Conservation (phyloP, 2,113 vertebrate genomes). For the Rhabdomys dilectus region DNA sequence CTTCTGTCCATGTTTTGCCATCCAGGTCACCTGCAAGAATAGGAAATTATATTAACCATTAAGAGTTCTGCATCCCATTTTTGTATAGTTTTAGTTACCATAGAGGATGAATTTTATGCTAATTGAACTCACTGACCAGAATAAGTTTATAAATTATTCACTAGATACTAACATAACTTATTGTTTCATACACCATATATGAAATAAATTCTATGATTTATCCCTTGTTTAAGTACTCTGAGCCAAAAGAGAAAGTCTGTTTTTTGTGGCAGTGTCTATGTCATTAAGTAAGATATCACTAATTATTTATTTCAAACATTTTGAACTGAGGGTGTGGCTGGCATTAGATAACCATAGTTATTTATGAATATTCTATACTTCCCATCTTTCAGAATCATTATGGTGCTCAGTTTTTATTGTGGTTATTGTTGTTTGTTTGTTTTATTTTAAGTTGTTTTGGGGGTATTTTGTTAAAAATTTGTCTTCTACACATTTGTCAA, state of each 20-base stretch:
- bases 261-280: not conserved
- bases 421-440: too few species aligned
- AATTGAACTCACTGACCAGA: not conserved
- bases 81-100: not conserved
- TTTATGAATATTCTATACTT: not conserved
- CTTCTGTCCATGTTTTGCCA: not conserved
- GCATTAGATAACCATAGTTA: not conserved
- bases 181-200: not conserved
- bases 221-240: not conserved
- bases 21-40: not conserved
- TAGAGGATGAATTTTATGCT: not conserved
- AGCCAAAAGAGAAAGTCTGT: not conserved
- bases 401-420: not conserved
- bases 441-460: too few species aligned
- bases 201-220: not conserved
- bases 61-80: not conserved
- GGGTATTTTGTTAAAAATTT: not conserved
- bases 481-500: not conserved
- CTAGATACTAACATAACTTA: too few species aligned
- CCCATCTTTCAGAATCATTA: not conserved
- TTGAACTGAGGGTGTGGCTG: accelerated
- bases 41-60: not conserved
- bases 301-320: not conserved
- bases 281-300: not conserved
- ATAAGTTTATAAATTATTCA: not conserved